Evolutionary conservation across 2,113 vertebrate species (phyloP), one percentile per base, ranked within the genome.

Genomic region (Sigmodon hispidus): DNA sequence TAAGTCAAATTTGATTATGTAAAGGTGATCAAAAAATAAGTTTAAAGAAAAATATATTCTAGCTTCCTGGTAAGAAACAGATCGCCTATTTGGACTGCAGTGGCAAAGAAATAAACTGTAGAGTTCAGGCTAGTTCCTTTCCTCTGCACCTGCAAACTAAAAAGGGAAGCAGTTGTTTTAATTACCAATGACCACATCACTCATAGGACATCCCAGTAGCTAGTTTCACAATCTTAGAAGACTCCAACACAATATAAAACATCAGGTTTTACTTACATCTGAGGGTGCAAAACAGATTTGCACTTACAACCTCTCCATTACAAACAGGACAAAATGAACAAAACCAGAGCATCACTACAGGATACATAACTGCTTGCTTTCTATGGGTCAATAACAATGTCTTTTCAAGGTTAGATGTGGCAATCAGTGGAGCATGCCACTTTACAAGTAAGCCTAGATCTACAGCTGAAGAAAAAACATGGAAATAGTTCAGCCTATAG

Each of bases 401-500:
- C 79, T 3, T 55, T 43, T 36, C 69, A 72, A 83, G 67, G 50
- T 77, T 16, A 79, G 26, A 72, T 70, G 69, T 67, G 89, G 93
- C 79, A 3, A 7, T 91, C 61, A 45, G 29, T 16, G 61, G 77
- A 93, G 90, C 92, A 86, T 87, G 87, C 94, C 96, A 95, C 95
- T 92, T 94, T n/a, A 95, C 85, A 96, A 92, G 40, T 90, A 95
- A 52, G 59, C 97, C 97, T 96, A 95, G 86, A 86, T 90, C 95
- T 97, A 86, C 29, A 95, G 92, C 83, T 97, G 63, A 95, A 94
- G 94, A 97, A 92, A 90, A 3, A 96, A 91, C 75, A 73, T 95
- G 97, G 97, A 98, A 98, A 97, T 96, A 92, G 85, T 94, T 93
- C 93, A 93, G 91, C 95, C 67, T 97, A 97, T 90, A 94, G 96